These are phyloP conservation scores for Pteronura brasiliensis DNA, from an alignment of 2,113 vertebrate genomes.

Conservation along the genomic window DNA sequence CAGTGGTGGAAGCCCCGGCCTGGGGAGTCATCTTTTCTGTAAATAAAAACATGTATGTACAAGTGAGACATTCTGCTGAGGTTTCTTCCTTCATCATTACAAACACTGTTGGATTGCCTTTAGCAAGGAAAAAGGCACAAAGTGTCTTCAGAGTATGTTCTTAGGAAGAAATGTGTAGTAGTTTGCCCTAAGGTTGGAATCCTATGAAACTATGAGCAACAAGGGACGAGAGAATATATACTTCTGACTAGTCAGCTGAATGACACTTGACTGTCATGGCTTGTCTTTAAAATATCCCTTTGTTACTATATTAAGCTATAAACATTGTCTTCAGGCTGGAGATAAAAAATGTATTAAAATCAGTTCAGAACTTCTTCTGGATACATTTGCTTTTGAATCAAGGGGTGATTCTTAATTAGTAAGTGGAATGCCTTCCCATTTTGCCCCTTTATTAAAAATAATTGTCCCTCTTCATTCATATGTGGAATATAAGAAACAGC, in stretches of 20 bases:
- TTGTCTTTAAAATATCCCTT: background rate
- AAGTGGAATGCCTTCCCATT: background rate
- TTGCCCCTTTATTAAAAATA: conserved; percentile 1
- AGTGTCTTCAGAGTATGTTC: background rate
- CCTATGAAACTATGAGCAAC: background rate
- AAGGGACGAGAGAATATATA: background rate
- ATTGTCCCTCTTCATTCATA: background rate
- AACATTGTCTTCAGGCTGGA: background rate
- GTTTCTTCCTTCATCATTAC: background rate
- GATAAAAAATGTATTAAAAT: background rate
- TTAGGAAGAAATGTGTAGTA: background rate
- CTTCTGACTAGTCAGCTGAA: background rate
- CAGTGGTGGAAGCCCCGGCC: conserved; percentile 62
- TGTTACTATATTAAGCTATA: background rate
- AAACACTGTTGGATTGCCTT: background rate
- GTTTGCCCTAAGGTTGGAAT: background rate
- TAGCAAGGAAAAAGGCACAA: background rate
- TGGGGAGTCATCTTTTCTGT: conserved; percentile 94
- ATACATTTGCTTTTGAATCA: background rate
- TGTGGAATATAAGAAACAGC: no score
- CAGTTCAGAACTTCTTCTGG: background rate
- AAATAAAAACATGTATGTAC: conserved; percentile 11
- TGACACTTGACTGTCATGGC: background rate
- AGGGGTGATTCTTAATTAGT: background rate
- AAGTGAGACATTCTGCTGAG: background rate